Percentiles rank a stretch among this genome's conserved stretches.
These are phyloP conservation scores for Ardeotis arabs DNA, from an alignment of 2,113 vertebrate genomes.

Conservation along the genomic window DNA sequence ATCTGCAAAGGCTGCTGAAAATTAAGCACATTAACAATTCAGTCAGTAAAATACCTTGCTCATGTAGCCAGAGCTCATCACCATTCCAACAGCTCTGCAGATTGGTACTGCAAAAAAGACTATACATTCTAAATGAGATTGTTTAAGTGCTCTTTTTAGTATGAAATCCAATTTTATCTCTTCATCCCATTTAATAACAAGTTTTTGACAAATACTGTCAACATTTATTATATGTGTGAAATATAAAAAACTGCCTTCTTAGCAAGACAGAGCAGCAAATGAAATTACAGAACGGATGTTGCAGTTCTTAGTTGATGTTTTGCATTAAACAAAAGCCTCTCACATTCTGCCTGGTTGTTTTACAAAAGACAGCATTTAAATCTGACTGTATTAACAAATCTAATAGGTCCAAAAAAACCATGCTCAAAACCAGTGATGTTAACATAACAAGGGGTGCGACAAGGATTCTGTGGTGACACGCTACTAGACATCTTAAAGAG, in stretches of 20 bases:
- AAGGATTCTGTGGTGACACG: background rate
- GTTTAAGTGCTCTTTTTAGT: conserved; percentile 61
- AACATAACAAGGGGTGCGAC: background rate
- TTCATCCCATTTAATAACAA: conserved; percentile 69
- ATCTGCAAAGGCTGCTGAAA: conserved; percentile 17
- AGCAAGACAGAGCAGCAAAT: conserved; percentile 30
- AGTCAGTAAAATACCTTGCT: conserved; percentile 11
- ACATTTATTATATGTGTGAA: conserved; percentile 37
- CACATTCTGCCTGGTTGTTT: background rate
- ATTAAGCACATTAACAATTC: conserved; percentile 41
- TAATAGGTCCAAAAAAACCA: background rate
- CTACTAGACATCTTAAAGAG: background rate
- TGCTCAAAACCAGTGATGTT: background rate
- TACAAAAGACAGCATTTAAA: background rate
- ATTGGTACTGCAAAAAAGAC: background rate
- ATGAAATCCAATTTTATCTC: conserved; percentile 66
- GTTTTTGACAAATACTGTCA: conserved; percentile 61
- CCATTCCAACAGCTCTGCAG: background rate
- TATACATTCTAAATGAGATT: conserved; percentile 60
- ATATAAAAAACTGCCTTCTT: background rate
- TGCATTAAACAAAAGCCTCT: background rate
- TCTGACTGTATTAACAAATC: background rate
- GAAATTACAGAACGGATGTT: conserved; percentile 5
- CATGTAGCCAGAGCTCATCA: conserved; percentile 19
- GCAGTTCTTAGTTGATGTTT: background rate